Evolutionary conservation across 2,113 vertebrate species (phyloP).

Genomic region (Falco punctatus): DNA sequence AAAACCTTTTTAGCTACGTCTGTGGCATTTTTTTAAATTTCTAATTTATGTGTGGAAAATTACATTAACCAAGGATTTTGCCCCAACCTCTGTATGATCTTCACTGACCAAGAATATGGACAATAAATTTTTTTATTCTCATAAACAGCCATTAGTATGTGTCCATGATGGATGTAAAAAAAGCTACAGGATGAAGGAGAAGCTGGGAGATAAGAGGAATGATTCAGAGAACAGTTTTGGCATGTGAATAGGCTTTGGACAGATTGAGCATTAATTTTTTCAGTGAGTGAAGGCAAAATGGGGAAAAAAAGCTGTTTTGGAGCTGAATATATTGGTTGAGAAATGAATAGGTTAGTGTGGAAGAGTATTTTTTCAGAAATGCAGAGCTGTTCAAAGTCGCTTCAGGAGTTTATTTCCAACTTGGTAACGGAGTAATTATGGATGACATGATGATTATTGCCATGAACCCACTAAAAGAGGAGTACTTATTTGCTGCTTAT

Average conservation of each 20-base stretch:
- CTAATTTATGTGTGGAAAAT: background rate
- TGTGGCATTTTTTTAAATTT: background rate
- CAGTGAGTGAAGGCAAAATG: background rate
- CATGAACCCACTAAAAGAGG: background rate
- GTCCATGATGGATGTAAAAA: background rate
- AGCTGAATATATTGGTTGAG: background rate
- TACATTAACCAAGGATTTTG: background rate
- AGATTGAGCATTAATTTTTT: background rate
- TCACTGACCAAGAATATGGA: background rate
- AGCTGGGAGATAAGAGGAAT: background rate
- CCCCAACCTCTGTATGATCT: background rate
- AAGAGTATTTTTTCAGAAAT: background rate
- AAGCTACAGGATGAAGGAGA: background rate
- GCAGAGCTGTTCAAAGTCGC: background rate
- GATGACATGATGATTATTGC: background rate
- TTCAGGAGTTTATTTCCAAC: background rate
- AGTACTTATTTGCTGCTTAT: constrained; percentile 15
- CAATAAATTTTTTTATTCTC: background rate
- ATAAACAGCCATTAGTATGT: background rate
- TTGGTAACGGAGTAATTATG: background rate
- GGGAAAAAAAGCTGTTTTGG: background rate
- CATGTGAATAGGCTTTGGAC: background rate
- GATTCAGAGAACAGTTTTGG: background rate
- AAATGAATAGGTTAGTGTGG: background rate
- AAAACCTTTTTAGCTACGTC: background rate